These are phyloP conservation scores for Heliothis virescens DNA, from an alignment of 1,140 invertebrate genomes.

Conservation along the genomic window DNA sequence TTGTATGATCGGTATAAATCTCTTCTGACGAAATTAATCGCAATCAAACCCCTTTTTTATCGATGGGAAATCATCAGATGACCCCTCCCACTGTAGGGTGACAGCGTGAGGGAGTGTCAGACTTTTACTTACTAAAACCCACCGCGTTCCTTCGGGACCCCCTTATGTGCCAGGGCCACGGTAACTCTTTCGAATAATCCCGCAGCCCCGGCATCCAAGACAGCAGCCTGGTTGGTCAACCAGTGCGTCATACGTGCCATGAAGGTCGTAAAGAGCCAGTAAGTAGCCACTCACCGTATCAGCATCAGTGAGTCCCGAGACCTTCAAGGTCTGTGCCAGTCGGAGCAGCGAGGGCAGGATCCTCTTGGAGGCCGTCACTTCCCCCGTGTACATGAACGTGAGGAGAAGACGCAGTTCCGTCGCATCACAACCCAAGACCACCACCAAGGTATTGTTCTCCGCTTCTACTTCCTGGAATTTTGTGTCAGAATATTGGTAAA, in stretches of 20 bases:
- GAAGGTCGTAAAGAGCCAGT: background rate
- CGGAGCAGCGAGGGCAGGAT: slow-evolving; percentile 93
- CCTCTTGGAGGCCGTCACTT: slow-evolving; percentile 94
- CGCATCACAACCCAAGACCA: slow-evolving; percentile 93
- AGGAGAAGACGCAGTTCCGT: slow-evolving; percentile 93
- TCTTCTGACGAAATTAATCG: background rate
- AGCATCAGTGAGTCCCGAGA: slow-evolving; percentile 91
- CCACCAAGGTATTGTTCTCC: slow-evolving; percentile 93
- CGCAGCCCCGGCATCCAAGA: too few species aligned
- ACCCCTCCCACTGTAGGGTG: too few species aligned
- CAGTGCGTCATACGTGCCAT: too few species aligned
- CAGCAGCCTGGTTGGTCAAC: too few species aligned
- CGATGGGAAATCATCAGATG: too few species aligned
- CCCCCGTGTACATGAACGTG: slow-evolving; percentile 97
- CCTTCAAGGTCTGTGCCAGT: slow-evolving; percentile 94
- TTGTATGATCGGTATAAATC: background rate
- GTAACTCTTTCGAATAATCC: too few species aligned
- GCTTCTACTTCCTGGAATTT: slow-evolving; percentile 88
- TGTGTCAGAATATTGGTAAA: too few species aligned
- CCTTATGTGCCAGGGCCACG: too few species aligned
- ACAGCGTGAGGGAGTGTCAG: too few species aligned
- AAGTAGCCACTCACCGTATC: slow-evolving; percentile 64
- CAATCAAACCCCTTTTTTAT: too few species aligned
- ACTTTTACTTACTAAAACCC: too few species aligned
- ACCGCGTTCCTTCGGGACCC: too few species aligned